Evolutionary conservation across 2,113 vertebrate genomes (phyloP), one percentile per base, ranked within the genome.

Genomic region (Cathartes aura): DNA sequence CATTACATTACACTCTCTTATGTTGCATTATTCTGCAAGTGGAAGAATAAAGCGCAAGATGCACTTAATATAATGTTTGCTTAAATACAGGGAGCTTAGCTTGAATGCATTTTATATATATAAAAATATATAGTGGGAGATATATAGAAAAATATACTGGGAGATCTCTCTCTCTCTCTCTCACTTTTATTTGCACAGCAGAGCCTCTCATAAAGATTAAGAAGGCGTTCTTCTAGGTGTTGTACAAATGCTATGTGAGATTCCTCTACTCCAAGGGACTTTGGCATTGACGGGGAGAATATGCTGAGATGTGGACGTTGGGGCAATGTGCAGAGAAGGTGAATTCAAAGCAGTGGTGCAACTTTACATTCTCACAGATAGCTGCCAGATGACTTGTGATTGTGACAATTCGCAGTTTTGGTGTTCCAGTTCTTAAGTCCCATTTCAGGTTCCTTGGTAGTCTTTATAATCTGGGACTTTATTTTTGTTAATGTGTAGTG

Each of bases 391-490:
- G 56, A 66, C 50, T 84, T 45, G 29, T 23, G 59, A n/a, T 17
- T 52, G 26, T 63, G 34, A 52, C 13, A 58, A 38, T 34, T 24
- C 47, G 34, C 24, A 18, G 15, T 43, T 85, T 75, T 66, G 50
- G 11, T 79, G 55, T 79, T 72, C 30, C 13, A 27, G 38, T 34
- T 92, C 29, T 68, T 34, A 79, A 43, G 19, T 48, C 40, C 29
- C 4, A 11, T 79, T 82, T 78, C n/a, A 38, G 16, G 27, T 87
- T 59, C 56, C 23, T 76, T 0, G 0, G 15, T 23, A 4, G 0
- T 32, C 23, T 76, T 66, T 59, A 47, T 55, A 60, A 72, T 29
- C 19, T 34, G 12, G 7, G 58, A 67, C 18, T 36, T 59, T 24
- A 29, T 55, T 67, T 73, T 73, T 56, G 19, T 80, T 60, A n/a